Evolutionary conservation across 2,888 invertebrate species (phyloP).

Genomic region (Chironomus tentans): DNA sequence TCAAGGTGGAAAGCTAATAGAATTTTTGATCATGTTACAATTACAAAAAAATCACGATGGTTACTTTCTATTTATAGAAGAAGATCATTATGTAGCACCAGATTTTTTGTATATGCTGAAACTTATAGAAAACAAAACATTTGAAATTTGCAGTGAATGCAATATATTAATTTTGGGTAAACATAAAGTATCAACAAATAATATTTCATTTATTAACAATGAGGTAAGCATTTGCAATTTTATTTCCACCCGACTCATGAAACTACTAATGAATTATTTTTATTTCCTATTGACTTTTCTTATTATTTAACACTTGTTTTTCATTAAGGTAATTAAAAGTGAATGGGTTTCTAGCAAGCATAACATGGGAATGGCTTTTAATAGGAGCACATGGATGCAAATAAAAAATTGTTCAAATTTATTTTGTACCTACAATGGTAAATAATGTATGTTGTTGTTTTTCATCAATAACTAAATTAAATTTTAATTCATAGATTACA

Average conservation of each 20-base stretch:
- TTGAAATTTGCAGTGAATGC: neutral
- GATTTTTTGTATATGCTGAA: neutral
- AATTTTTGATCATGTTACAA: neutral
- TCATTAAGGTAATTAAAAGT: constrained; percentile 69
- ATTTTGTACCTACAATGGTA: constrained; percentile 90
- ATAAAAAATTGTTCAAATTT: constrained; percentile 70
- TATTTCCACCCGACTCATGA: no score
- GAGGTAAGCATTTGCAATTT: neutral
- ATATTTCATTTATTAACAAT: neutral
- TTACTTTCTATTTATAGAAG: neutral
- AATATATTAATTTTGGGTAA: neutral
- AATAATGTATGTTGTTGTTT: no score
- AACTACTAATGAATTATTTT: no score
- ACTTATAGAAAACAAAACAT: neutral
- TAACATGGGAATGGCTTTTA: constrained; percentile 98
- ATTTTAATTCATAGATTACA: constrained; percentile 54
- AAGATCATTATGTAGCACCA: neutral
- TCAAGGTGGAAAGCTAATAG: constrained; percentile 63
- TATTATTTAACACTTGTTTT: neutral
- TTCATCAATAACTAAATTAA: no score
- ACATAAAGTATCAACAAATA: neutral
- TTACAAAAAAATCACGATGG: neutral
- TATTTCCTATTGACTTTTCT: neutral
- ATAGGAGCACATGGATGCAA: constrained; percentile 75
- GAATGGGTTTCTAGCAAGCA: constrained; percentile 96